Base-by-base conservation (phyloP, 2,113 vertebrate genomes). In the Pygoscelis antarcticus region DNA sequence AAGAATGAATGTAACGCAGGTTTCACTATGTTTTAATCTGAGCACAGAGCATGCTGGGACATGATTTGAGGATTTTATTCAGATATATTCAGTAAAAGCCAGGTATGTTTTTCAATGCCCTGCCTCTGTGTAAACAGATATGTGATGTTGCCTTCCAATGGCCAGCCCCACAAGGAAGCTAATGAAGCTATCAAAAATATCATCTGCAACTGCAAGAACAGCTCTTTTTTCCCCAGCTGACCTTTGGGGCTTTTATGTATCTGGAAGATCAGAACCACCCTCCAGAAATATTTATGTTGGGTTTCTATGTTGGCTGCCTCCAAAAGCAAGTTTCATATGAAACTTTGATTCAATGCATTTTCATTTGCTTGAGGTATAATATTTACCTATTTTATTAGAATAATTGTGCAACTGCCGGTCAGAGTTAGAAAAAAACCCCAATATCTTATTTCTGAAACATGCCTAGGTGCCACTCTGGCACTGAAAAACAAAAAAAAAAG, bases 1-100 rank as follows among this genome's bases (percentile, higher is more conserved):
- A 38, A 93, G 57, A 69, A 51, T 2, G 0, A 66, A 54, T 1
- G 0, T 10, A 64, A 27, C 4, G 29, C 27, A 26, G n/a, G n/a
- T 19, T 81, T 79, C 42, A 23, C 2, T 32, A 1, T 22, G 27
- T 30, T 95, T 89, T 64, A 66, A 69, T 75, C n/a, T 85, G 40
- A 83, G 17, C 18, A n/a, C 30, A 46, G 11, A 86, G 16, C 57
- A 68, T 20, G 14, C 13, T 52, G 40, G 11, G 17, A 55, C 17
- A 27, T 3, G 29, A 58, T 38, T 19, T 68, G 52, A 77, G 42
- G 25, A 34, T 60, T 93, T 89, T 80, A 55, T 81, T 69, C 21
- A 82, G 4, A 21, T 23, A 19, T 69, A 47, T 34, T 68, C 71
- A 75, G n/a, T 44, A 88, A 77, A 93, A 16, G 10, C 10, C 8